Evolutionary conservation across 2,113 vertebrate species (phyloP), one percentile per base, ranked within the genome.

Genomic region (Anoplopoma fimbria): DNA sequence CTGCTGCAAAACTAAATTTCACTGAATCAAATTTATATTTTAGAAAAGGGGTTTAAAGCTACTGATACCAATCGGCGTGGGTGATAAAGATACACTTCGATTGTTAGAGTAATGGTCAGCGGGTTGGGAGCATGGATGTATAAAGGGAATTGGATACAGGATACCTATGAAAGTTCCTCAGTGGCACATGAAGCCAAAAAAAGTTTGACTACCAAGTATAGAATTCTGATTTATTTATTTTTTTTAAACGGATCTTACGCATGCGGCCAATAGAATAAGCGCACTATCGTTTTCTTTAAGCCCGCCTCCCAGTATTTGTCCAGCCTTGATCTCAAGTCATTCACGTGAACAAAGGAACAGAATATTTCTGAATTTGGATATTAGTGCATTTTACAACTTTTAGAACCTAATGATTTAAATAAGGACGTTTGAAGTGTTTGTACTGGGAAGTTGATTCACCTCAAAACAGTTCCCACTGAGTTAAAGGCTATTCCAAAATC

Each of bases 1-100:
- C 65, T 64, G 75, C 38, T 29, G 79, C 79, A 77, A 87, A 86
- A 73, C 68, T 14, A 70, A 57, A 83, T 69, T 81, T 75, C 55
- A 76, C 8, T 23, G 33, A 38, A 76, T 79, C 36, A 47, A 69
- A 86, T 69, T 40, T 19, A 69, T 71, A 36, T 73, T 42, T 34
- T 34, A 49, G 2, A 38, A 68, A 72, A n/a, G 51, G 2, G 6
- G 40, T 33, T n/a, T n/a, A 62, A 61, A 53, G 31, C 6, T 31
- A 29, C 10, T 5, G 2, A 75, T 53, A 6, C 4, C 65, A 34
- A 58, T 19, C 25, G 21, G 45, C 3, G 10, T 12, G 14, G 13
- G 33, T 4, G 4, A 47, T 62, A 21, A 21, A 23, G 19, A 61
- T n/a, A 19, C 7, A 53, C 1, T 31, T 19, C 25, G 9, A 64